phyloP scores from a whole-genome alignment of 2,797 vertebrate genomes.

The Liparis tanakae region DNA sequence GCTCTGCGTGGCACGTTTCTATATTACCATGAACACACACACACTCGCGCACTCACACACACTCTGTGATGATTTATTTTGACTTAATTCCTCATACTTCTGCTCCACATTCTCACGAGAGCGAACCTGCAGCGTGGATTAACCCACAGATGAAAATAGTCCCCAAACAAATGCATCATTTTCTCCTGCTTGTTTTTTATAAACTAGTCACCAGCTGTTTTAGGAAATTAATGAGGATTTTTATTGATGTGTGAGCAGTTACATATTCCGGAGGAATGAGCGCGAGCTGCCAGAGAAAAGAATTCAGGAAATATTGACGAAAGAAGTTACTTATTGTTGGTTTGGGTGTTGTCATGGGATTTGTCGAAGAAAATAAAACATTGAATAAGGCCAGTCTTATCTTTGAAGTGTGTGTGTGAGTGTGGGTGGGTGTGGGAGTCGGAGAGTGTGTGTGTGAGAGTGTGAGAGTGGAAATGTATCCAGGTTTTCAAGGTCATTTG shows the following conservation, averaged over 20 bases:
- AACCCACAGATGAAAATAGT: background rate
- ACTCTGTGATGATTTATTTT: background rate
- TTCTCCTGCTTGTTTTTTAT: background rate
- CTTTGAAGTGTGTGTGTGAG: conserved; percentile 7
- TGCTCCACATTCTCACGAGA: background rate
- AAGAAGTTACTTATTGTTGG: background rate
- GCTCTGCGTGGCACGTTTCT: background rate
- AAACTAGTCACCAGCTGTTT: background rate
- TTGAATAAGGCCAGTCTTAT: conserved; percentile 1
- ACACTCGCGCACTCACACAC: too few species aligned
- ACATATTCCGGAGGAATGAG: background rate
- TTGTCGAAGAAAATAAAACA: conserved; percentile 6
- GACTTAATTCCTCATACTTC: background rate
- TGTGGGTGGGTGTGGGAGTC: too few species aligned
- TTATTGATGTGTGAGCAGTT: background rate
- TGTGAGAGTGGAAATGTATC: background rate
- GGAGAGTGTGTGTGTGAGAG: too few species aligned
- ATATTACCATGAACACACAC: background rate
- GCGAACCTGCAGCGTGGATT: conserved; percentile 1
- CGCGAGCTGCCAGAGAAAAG: background rate
- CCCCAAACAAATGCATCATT: background rate
- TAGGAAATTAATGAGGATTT: background rate
- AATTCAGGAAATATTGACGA: background rate
- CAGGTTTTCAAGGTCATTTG: conserved; percentile 28
- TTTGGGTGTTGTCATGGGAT: background rate